Conservation (phyloP, 2,113 vertebrate genomes). For the Machaerirhynchus nigripectus region DNA sequence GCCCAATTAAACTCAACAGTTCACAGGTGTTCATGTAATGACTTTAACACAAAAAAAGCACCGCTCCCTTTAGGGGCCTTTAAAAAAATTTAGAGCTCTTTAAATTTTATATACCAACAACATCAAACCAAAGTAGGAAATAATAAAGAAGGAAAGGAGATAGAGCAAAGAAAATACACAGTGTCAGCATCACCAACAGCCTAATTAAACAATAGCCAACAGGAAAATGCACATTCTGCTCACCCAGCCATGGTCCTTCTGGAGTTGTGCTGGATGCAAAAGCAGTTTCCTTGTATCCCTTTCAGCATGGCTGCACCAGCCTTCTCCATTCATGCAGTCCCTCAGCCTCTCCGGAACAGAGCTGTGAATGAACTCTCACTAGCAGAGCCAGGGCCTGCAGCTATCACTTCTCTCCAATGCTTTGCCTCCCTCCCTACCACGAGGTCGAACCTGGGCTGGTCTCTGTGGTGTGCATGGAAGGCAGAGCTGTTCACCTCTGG, state of each 20-base stretch:
- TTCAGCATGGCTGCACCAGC: neutral
- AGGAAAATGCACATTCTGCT: slow-evolving; percentile 6
- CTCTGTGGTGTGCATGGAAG: neutral
- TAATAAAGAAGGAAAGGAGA: slow-evolving; percentile 65
- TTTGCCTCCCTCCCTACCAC: neutral
- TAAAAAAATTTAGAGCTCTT: slow-evolving; percentile 80
- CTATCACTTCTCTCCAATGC: neutral
- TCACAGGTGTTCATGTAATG: slow-evolving; percentile 79
- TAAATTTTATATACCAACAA: slow-evolving; percentile 81
- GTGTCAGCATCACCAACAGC: slow-evolving; percentile 17
- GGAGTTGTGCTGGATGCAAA: neutral
- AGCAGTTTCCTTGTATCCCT: neutral
- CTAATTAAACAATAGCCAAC: slow-evolving; percentile 52
- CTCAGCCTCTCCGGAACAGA: neutral
- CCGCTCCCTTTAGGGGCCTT: slow-evolving; percentile 76
- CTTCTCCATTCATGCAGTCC: neutral
- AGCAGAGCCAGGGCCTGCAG: neutral
- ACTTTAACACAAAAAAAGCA: slow-evolving; percentile 68
- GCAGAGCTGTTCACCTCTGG: neutral
- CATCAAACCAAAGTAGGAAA: slow-evolving; percentile 78
- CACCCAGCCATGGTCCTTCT: neutral
- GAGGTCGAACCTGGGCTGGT: neutral
- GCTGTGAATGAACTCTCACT: neutral
- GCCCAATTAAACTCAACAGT: slow-evolving; percentile 78
- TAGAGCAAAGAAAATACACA: slow-evolving; percentile 22